A percentile compares a stretch with the other conserved stretches of the same genome.
Evolutionary conservation across 92 coral and sea anemone species (phyloP).

Genomic region (Micromussa lordhowensis): DNA sequence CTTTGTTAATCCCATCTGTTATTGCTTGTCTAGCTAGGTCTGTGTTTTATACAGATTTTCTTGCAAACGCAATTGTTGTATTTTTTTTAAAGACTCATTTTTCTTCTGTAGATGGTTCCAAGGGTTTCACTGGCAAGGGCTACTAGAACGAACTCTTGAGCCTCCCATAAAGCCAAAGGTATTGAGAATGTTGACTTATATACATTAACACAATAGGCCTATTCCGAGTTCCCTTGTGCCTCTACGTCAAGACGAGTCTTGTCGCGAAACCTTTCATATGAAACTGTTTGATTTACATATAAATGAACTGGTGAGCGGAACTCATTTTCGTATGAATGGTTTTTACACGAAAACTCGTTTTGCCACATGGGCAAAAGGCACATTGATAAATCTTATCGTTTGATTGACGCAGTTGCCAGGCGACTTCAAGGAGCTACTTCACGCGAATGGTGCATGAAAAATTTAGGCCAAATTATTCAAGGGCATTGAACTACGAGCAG

Average conservation of each 20-base stretch:
- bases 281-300: too few relatives aligned
- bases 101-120: conserved; percentile 86
- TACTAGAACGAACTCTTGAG: conserved; percentile 77
- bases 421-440: not conserved
- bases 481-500: not conserved
- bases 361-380: too few relatives aligned
- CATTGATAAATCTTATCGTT: not conserved
- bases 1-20: not conserved
- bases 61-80: not conserved
- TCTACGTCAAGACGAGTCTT: too few relatives aligned
- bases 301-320: too few relatives aligned
- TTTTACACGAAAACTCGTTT: too few relatives aligned
- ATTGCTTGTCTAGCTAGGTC: not conserved
- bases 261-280: too few relatives aligned
- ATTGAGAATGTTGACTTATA: not conserved
- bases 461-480: not conserved
- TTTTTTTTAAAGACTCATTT: not conserved
- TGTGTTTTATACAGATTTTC: not conserved
- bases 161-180: conserved; percentile 97
- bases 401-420: not conserved
- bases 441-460: not conserved
- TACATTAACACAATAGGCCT: too few relatives aligned
- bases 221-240: too few relatives aligned
- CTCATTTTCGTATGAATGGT: too few relatives aligned
- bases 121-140: conserved; percentile 99